These are phyloP conservation scores for Pteromalus puparum DNA, from an alignment of 1,140 invertebrate species.

Conservation along the genomic window DNA sequence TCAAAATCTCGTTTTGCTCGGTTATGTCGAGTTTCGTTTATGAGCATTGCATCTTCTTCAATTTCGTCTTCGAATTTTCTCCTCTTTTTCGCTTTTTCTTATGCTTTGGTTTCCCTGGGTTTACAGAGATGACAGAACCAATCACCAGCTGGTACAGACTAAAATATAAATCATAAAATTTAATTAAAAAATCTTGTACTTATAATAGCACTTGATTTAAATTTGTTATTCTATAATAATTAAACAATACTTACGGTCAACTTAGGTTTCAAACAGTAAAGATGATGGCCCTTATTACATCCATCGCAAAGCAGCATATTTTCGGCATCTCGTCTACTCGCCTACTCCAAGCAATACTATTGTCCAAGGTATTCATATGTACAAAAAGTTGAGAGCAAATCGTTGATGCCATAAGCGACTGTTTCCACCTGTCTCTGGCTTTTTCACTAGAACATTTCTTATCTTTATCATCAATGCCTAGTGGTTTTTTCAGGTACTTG, in stretches of 20 bases:
- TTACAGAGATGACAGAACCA: conserved; percentile 92
- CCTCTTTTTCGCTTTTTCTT: conserved; percentile 75
- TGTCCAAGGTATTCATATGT: conserved; percentile 83
- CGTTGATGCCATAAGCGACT: conserved; percentile 87
- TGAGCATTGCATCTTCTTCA: conserved; percentile 72
- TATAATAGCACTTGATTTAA: background rate
- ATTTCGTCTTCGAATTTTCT: conserved; percentile 76
- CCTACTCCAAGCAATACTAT: conserved; percentile 84
- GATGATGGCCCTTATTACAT: conserved; percentile 94
- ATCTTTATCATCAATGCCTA: conserved; percentile 79
- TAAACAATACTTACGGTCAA: conserved; percentile 80
- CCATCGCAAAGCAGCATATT: conserved; percentile 95
- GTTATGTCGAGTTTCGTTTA: conserved; percentile 70
- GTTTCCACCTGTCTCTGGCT: conserved; percentile 86
- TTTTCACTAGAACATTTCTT: conserved; percentile 71
- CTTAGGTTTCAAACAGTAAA: conserved; percentile 96
- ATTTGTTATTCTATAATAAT: background rate
- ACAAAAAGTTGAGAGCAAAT: conserved; percentile 87
- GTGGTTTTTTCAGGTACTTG: conserved; percentile 88
- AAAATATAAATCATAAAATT: conserved; percentile 44
- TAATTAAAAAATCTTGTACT: conserved; percentile 41
- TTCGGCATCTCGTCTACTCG: conserved; percentile 89
- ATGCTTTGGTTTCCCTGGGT: conserved; percentile 77
- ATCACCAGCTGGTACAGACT: conserved; percentile 91
- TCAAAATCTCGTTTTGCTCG: conserved; percentile 66